Base-by-base conservation (phyloP, 2,113 vertebrate genomes). In the Callopanchax toddi region DNA sequence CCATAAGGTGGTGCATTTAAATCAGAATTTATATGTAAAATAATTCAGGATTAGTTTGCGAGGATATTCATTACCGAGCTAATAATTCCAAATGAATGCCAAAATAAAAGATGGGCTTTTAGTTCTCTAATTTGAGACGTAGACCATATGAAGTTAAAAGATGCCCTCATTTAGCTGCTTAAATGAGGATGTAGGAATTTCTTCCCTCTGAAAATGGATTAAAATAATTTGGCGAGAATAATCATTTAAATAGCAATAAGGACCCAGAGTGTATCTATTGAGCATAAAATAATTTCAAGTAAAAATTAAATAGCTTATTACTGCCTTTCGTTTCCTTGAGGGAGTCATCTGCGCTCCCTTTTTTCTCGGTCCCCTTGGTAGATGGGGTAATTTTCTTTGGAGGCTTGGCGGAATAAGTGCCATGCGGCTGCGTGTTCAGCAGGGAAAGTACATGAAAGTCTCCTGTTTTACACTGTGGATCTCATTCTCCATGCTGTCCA, bases 261-360 rank as follows among this genome's bases (percentile, higher is more conserved):
- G 84, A 89, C 84, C 85, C 82, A 77, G 84, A 89, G 88, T 91
- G 91, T 91, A 86, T 91, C 88, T 92, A 85, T 81, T 91, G 87
- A 91, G 91, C 87, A 89, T 91, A 89, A 91, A 92, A 92, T 93
- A 87, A 91, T 92, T 92, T 89, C 72, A 87, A 92, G 87, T 89
- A 81, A 91, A 89, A 92, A 92, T 93, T 93, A 93, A 93, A 93
- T 87, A 92, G 89, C 90, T 91, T 91, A 93, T 92, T 93, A 92
- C 88, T 89, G 87, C 81, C 84, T 89, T 89, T 88, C 84, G 76
- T 87, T 92, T 91, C 87, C 87, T 89, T 81, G 51, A 86, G 89
- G 89, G 86, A 87, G 77, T 86, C 75, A 20, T 83, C 57, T 62
- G 61, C 61, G 36, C 78, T 79, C 60, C 36, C 75, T 86, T 82